Conservation (phyloP, 2,888 invertebrate genomes). For the Caenorhabditis plicata region DNA sequence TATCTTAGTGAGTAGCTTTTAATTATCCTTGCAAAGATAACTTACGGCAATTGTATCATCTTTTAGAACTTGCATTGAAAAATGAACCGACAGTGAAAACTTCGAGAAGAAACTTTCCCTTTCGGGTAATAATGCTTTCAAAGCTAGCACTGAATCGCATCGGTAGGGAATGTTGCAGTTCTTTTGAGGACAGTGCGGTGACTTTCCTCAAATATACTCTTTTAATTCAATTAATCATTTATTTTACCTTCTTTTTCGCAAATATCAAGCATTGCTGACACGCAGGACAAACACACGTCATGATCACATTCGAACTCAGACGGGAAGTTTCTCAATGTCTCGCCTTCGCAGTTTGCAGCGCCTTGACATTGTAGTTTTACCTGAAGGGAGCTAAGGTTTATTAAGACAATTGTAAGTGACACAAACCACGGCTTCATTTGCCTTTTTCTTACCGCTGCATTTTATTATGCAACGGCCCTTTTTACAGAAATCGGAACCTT, state of each 20-base stretch:
- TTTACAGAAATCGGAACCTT: conserved; percentile 24
- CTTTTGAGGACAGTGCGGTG: conserved; percentile 48
- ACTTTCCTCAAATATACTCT: no score
- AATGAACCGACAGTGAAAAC: conserved; percentile 43
- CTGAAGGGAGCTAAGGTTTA: conserved; percentile 2
- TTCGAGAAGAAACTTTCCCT: conserved; percentile 44
- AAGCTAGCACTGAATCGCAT: conserved; percentile 46
- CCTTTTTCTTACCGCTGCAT: background rate
- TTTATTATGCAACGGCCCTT: conserved; percentile 25
- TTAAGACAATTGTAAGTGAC: no score
- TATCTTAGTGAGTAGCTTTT: background rate
- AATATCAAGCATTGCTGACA: conserved; percentile 40
- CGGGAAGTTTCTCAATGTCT: conserved; percentile 52
- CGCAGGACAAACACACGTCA: conserved; percentile 46
- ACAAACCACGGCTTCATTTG: background rate
- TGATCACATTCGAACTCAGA: conserved; percentile 57
- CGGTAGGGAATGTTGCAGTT: conserved; percentile 50
- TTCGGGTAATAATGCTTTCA: conserved; percentile 48
- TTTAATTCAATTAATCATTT: no score
- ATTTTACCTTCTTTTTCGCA: conserved; percentile 37
- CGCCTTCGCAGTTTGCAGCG: conserved; percentile 38
- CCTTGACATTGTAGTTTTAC: conserved; percentile 15
- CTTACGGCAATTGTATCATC: conserved; percentile 37
- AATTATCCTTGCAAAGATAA: background rate
- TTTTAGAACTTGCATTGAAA: conserved; percentile 47